A percentile compares a stretch with the other conserved stretches of the same genome.
Conservation (phyloP, 2,797 vertebrate genomes). For the Darevskia mixta region DNA sequence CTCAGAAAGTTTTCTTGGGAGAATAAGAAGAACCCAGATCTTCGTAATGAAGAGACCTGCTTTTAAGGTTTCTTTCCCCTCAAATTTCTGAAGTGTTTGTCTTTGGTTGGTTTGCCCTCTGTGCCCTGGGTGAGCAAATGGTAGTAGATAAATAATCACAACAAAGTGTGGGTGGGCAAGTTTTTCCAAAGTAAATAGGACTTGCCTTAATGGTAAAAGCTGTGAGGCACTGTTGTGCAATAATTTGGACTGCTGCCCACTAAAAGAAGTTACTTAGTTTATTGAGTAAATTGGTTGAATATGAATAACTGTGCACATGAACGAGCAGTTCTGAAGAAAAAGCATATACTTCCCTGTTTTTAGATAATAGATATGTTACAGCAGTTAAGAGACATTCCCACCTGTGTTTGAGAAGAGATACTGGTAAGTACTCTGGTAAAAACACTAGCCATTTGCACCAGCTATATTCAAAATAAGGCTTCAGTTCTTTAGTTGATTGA, state of each 20-base stretch:
- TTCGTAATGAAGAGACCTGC: background rate
- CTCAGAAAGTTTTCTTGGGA: background rate
- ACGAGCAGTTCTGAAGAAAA: background rate
- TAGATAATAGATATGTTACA: background rate
- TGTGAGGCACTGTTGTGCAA: background rate
- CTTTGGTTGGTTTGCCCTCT: background rate
- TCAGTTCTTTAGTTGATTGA: background rate
- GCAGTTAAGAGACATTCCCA: background rate
- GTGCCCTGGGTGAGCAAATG: background rate
- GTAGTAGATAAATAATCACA: background rate
- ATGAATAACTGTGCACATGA: background rate
- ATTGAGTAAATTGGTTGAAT: background rate
- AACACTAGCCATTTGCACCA: background rate
- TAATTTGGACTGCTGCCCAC: background rate
- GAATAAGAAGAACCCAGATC: background rate
- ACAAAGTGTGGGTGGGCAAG: background rate
- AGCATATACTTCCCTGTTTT: background rate
- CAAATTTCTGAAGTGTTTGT: background rate
- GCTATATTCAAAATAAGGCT: background rate
- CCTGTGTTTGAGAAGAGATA: background rate
- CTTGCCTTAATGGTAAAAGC: background rate
- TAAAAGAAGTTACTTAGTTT: background rate
- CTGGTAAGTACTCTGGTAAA: background rate
- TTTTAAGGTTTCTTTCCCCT: background rate
- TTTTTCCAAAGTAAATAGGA: background rate